A percentile compares a stretch with the other conserved stretches of the same genome.
These are phyloP conservation scores for Biston stratarius DNA, from an alignment of 2,888 invertebrate genomes.

Conservation along the genomic window DNA sequence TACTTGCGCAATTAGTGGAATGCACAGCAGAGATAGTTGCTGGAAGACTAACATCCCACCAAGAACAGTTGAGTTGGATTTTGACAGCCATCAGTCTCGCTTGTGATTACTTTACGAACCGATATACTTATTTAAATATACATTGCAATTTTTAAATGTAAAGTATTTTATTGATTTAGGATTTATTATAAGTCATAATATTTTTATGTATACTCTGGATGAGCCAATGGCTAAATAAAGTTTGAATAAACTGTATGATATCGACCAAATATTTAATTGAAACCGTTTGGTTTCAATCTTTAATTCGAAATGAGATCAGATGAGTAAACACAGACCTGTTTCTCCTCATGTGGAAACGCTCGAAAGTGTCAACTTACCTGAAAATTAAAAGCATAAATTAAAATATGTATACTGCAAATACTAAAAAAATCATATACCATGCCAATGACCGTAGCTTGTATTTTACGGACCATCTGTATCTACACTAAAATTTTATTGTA, in stretches of 20 bases:
- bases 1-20: slow-evolving; percentile 62
- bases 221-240: too few relatives aligned
- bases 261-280: neutral
- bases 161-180: too few relatives aligned
- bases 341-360: slow-evolving; percentile 13
- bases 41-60: neutral
- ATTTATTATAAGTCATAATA: too few relatives aligned
- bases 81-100: too few relatives aligned
- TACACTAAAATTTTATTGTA: slow-evolving; percentile 46
- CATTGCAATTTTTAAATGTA: too few relatives aligned
- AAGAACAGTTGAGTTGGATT: neutral
- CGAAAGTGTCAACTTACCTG: slow-evolving; percentile 73
- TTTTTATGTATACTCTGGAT: too few relatives aligned
- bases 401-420: slow-evolving; percentile 8
- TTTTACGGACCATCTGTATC: slow-evolving; percentile 64
- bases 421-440: slow-evolving; percentile 47
- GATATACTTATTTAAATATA: too few relatives aligned
- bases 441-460: slow-evolving; percentile 57
- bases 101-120: too few relatives aligned
- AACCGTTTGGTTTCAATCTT: slow-evolving; percentile 16
- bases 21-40: slow-evolving; percentile 4
- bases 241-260: neutral
- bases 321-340: slow-evolving; percentile 47
- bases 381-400: slow-evolving; percentile 51
- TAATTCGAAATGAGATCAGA: slow-evolving; percentile 22